phyloP scores from a whole-genome alignment of 2,888 invertebrate genomes.

The Synergus gifuensis region DNA sequence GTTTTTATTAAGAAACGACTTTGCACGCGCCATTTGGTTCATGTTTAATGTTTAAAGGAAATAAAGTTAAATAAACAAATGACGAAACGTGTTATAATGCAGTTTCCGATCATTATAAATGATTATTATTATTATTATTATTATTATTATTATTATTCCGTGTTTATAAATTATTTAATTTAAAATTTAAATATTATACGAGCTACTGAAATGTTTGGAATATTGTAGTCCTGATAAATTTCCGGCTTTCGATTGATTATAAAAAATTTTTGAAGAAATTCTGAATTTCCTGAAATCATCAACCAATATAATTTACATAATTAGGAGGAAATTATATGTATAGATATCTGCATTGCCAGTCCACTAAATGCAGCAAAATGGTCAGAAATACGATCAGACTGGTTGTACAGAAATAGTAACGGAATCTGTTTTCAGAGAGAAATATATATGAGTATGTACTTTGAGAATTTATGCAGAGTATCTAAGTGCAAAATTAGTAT shows the following conservation, averaged over 20 bases:
- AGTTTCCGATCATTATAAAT: background rate
- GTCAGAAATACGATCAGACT: conserved; percentile 17
- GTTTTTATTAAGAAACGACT: background rate
- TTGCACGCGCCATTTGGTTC: background rate
- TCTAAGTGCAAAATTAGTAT: conserved; percentile 22
- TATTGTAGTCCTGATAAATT: too few relatives aligned
- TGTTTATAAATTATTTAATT: too few relatives aligned
- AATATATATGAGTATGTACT: conserved; percentile 6
- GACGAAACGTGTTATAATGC: background rate
- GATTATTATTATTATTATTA: too few relatives aligned
- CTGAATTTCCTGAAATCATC: background rate
- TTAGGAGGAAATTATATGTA: background rate
- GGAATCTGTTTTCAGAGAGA: conserved; percentile 33
- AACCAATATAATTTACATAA: background rate
- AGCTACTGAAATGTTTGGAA: too few relatives aligned
- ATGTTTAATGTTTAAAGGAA: conserved; percentile 12
- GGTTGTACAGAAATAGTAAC: conserved; percentile 38
- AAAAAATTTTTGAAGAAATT: background rate
- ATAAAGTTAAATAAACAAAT: background rate
- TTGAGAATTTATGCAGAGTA: conserved; percentile 17
- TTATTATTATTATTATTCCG: too few relatives aligned
- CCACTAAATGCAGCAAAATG: conserved; percentile 8
- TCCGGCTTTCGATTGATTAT: too few relatives aligned
- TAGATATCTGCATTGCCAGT: background rate
- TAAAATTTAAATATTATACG: too few relatives aligned